A percentile compares a stretch with the other conserved stretches of the same genome.
Evolutionary conservation across 1,140 invertebrate species (phyloP).

Genomic region (Zaprionus tsacasi): DNA sequence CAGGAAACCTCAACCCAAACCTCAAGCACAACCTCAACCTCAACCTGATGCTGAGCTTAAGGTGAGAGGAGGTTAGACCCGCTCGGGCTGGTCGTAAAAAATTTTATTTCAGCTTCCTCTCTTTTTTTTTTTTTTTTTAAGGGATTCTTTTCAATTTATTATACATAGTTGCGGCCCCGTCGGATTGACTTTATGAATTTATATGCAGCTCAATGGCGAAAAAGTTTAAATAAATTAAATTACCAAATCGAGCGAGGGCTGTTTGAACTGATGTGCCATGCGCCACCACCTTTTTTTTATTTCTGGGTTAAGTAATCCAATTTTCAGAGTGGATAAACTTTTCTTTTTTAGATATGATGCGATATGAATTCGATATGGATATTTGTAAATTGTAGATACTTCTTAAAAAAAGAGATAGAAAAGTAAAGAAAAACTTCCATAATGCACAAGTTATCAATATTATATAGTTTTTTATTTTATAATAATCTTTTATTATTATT

Average conservation of each 20-base stretch:
- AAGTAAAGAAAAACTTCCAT: neutral
- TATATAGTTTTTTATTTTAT: neutral
- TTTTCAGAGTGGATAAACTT: neutral
- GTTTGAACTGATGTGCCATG: conserved; percentile 10
- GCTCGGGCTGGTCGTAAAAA: conserved; percentile 36
- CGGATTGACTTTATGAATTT: conserved; percentile 58
- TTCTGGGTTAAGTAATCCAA: neutral
- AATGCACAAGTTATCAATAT: neutral
- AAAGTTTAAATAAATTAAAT: conserved; percentile 46
- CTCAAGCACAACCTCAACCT: neutral
- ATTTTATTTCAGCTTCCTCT: conserved; percentile 48
- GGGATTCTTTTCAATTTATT: conserved; percentile 70
- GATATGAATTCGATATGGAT: neutral
- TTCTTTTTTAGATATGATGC: neutral
- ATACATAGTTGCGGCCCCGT: conserved; percentile 50
- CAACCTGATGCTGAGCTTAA: conserved; percentile 13
- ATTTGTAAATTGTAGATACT: neutral
- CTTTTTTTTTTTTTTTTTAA: conserved; percentile 54
- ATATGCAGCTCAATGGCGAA: conserved; percentile 30
- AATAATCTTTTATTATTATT: neutral
- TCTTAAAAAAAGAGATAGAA: neutral
- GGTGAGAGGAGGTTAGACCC: neutral
- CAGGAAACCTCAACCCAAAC: conserved; percentile 2
- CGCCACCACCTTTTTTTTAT: neutral
- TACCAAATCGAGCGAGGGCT: conserved; percentile 9